Base-by-base conservation (phyloP, 2,797 vertebrate genomes). In the Hemibagrus guttatus region DNA sequence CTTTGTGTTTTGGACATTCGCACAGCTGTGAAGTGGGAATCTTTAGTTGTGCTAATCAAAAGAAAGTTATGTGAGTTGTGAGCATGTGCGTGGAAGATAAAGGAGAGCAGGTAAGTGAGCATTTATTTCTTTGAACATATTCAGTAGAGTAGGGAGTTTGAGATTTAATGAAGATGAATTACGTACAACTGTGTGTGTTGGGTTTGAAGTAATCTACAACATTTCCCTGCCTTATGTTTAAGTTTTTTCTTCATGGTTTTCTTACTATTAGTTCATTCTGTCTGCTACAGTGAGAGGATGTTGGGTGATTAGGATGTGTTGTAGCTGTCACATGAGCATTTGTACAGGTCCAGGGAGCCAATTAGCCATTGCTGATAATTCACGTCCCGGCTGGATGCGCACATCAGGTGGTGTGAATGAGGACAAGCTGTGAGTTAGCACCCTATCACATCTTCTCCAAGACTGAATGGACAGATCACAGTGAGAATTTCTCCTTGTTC, bases 321-420 rank as follows among this genome's bases (percentile, higher is more conserved):
- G 84, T 87, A 88, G 86, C 89, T 81, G 46, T 87, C 90, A 88
- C 66, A 85, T 63, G 63, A 84, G 75, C 56, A 87, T 87, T 88
- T 92, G 85, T 87, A 82, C 83, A 69, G 71, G 82, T 85, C 85
- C 85, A 74, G 84, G 86, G 81, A 89, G 85, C 81, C 84, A 83
- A 86, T 91, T 91, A 91, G 83, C 85, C 68, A 68, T 79, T 85
- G 63, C 88, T 79, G 68, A 89, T 92, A 91, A 91, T 91, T 90
- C 89, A 84, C 81, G 46, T 88, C 85, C 84, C 3, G 46, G 71
- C 84, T 88, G 87, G 78, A 86, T 81, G 81, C 59, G n/a, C 12
- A 13, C 88, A 89, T 91, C 89, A 90, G 89, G 84, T 91, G 89
- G 85, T 90, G 80, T 89, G 86, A 90, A 91, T 83, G 86, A 89